Evolutionary conservation across 2,888 invertebrate species (phyloP), one percentile per base, ranked within the genome.

Genomic region (Mythimna albipuncta): DNA sequence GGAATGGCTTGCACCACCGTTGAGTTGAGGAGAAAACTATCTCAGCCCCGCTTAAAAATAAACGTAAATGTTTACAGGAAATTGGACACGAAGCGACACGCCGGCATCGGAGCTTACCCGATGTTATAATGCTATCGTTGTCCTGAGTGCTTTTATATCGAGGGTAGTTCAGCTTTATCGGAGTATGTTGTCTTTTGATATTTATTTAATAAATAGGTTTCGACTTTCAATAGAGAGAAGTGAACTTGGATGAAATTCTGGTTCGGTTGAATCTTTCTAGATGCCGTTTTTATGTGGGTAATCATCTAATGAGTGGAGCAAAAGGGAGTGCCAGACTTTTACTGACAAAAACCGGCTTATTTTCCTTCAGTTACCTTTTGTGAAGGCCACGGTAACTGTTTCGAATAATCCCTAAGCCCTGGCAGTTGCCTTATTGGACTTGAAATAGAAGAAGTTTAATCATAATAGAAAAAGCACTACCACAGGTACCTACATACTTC

Each of bases 51-150:
- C 38, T 77, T 83, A 81, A 76, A 85, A 83, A 83, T 83, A 78
- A 71, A 78, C 69, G 79, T 72, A 77, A 67, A 76, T 80, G 82
- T 77, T 79, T 79, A 71, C 65, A 72, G 68, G 82, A 79, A 77
- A 79, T 81, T 79, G 77, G 77, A 81, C 68, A 77, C 61, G 71
- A 81, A 69, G 47, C 47, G 47, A 47, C 47, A 44, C 44, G 44
- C 77, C 75, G 65, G 71, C 81, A 81, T 64, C 55, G 59, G 64
- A 79, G 81, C 61, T 64, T 11, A 26, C 32, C 38, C 55, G 64
- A 47, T 55, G 66, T 57, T 57, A 77, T 81, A 81, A 71, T 76
- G 50, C 62, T 77, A 66, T 79, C 82, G 62, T n/a, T 57, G 44
- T 19, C 58, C 21, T 68, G 81, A 79, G 77, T 81, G 79, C 71